phyloP scores from a whole-genome alignment of 2,888 invertebrate species.

The Xylocampa areola region DNA sequence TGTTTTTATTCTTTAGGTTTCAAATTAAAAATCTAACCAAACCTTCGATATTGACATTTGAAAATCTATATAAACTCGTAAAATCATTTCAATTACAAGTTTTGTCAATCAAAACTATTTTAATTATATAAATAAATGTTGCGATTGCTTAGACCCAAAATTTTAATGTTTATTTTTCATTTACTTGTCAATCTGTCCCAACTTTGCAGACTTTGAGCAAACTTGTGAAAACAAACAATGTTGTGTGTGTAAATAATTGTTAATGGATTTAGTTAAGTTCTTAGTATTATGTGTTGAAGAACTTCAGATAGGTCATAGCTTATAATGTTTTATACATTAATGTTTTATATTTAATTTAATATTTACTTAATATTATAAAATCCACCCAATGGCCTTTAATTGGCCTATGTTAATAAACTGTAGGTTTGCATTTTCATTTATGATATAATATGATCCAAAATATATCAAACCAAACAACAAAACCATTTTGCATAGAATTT shows the following conservation, averaged over 20 bases:
- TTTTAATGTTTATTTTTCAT: constrained; percentile 54
- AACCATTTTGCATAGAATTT: neutral
- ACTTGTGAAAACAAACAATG: constrained; percentile 61
- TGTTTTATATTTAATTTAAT: too few species aligned
- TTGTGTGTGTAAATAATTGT: constrained; percentile 60
- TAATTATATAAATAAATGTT: constrained; percentile 50
- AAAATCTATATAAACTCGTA: constrained; percentile 11
- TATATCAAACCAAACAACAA: too few species aligned
- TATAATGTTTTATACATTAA: too few species aligned
- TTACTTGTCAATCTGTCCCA: constrained; percentile 50
- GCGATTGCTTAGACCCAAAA: constrained; percentile 22
- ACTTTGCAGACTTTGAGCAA: constrained; percentile 58
- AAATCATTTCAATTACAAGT: constrained; percentile 33
- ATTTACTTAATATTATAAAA: too few species aligned
- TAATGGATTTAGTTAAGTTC: constrained; percentile 54
- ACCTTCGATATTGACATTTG: neutral
- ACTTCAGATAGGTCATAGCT: constrained; percentile 5
- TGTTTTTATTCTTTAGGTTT: too few species aligned
- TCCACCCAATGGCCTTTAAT: too few species aligned
- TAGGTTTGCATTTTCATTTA: too few species aligned
- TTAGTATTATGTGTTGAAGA: constrained; percentile 28
- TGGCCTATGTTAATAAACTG: neutral
- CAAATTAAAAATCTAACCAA: neutral
- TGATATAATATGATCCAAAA: too few species aligned
- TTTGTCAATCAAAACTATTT: constrained; percentile 42